Conservation (phyloP, 2,113 vertebrate species). For the Zosterops borbonicus region DNA sequence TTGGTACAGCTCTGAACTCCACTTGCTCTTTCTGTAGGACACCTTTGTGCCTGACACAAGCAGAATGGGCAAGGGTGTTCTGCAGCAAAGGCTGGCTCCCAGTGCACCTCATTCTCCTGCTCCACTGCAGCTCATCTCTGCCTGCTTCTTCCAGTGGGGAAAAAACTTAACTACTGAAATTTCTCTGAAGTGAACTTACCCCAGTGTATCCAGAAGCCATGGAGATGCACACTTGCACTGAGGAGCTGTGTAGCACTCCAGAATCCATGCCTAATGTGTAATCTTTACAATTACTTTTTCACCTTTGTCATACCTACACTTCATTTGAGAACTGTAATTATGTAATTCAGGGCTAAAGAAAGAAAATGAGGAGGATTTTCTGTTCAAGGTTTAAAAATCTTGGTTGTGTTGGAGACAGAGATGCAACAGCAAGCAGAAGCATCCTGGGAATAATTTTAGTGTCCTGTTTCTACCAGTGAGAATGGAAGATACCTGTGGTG, state of each 20-base stretch:
- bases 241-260: background rate
- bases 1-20: background rate
- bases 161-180: background rate
- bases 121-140: background rate
- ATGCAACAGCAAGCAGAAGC: background rate
- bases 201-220: background rate
- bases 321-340: background rate
- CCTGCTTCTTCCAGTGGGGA: background rate
- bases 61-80: background rate
- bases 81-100: background rate
- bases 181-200: background rate
- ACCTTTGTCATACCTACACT: background rate
- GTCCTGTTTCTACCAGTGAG: background rate
- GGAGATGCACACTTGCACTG: background rate
- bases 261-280: background rate
- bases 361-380: background rate
- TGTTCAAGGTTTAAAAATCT: background rate
- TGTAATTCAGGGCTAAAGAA: background rate
- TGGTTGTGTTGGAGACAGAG: background rate
- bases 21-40: background rate
- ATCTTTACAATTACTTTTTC: background rate
- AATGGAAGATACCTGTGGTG: background rate
- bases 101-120: background rate
- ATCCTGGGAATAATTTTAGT: background rate
- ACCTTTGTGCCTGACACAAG: background rate